Evolutionary conservation across 2,888 invertebrate species (phyloP).

Genomic region (Petrophora chlorosata): DNA sequence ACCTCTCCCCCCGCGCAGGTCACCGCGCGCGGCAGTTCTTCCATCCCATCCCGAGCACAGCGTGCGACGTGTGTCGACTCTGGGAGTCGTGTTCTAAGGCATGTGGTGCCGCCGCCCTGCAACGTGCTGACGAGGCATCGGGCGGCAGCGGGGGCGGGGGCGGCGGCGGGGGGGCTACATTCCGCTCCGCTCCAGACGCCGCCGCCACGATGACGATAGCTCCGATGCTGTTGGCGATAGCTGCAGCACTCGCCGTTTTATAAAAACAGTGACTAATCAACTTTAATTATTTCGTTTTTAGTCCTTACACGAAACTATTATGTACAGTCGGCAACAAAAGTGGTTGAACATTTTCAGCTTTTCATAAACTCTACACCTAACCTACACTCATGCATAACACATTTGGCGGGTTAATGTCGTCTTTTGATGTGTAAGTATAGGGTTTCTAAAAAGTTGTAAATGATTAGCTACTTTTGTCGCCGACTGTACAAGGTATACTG

Average conservation of each 20-base stretch:
- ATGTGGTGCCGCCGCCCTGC: slow-evolving; percentile 62
- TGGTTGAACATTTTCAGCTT: too few relatives aligned
- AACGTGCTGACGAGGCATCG: slow-evolving; percentile 36
- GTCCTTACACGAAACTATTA: too few relatives aligned
- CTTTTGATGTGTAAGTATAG: too few relatives aligned
- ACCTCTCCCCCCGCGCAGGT: slow-evolving; percentile 84
- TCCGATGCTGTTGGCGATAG: slow-evolving; percentile 9
- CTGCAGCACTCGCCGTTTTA: slow-evolving; percentile 8
- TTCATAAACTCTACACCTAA: too few relatives aligned
- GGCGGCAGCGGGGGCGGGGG: slow-evolving; percentile 15
- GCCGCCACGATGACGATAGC: slow-evolving; percentile 30
- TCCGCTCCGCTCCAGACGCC: slow-evolving; percentile 23
- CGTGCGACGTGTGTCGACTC: slow-evolving; percentile 92
- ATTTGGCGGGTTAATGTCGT: too few relatives aligned
- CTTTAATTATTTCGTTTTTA: too few relatives aligned
- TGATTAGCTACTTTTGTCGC: too few relatives aligned
- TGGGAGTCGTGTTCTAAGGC: slow-evolving; percentile 72
- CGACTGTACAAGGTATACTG: too few relatives aligned
- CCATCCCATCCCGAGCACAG: slow-evolving; percentile 86
- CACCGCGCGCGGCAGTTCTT: slow-evolving; percentile 93
- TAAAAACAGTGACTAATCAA: neutral
- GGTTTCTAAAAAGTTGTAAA: too few relatives aligned
- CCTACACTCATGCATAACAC: too few relatives aligned
- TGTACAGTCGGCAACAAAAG: too few relatives aligned
- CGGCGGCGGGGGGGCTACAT: slow-evolving; percentile 13